These are phyloP conservation scores for Menidia beryllina DNA, from an alignment of 2,113 vertebrate species.

Conservation along the genomic window DNA sequence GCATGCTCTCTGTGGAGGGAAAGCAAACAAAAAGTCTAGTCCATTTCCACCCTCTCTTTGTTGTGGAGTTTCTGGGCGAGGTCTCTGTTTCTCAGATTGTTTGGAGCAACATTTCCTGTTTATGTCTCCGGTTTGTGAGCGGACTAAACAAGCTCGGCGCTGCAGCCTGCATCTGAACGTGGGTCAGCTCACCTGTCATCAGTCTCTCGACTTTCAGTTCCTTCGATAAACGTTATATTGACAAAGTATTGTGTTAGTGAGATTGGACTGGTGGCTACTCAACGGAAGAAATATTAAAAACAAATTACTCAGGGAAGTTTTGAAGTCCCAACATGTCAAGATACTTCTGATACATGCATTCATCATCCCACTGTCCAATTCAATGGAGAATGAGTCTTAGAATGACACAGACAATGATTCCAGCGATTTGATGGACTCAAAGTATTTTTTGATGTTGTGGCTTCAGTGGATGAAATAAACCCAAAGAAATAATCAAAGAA, in stretches of 20 bases:
- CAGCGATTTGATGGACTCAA: no score
- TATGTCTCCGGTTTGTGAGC: slow-evolving; percentile 12
- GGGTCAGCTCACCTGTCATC: slow-evolving; percentile 27
- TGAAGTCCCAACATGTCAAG: no score
- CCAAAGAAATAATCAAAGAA: no score
- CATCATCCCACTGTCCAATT: no score
- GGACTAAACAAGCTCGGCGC: background rate
- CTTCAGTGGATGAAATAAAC: no score
- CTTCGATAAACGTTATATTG: background rate
- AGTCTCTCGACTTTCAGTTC: background rate
- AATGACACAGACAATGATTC: no score
- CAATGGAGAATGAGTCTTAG: no score
- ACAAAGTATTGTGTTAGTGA: background rate
- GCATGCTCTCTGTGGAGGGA: background rate
- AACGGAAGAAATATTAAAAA: background rate
- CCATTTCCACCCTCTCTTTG: slow-evolving; percentile 2
- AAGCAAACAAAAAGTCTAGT: background rate
- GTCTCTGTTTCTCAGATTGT: slow-evolving; percentile 3
- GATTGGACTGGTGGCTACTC: background rate
- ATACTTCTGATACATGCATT: no score
- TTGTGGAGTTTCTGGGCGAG: slow-evolving; percentile 17
- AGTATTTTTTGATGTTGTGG: no score
- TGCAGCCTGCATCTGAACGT: background rate
- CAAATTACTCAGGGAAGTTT: no score
- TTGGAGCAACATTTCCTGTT: slow-evolving; percentile 60